A percentile compares a stretch with the other conserved stretches of the same genome.
These are phyloP conservation scores for Tichodroma muraria DNA, from an alignment of 2,113 vertebrate genomes.

Conservation along the genomic window DNA sequence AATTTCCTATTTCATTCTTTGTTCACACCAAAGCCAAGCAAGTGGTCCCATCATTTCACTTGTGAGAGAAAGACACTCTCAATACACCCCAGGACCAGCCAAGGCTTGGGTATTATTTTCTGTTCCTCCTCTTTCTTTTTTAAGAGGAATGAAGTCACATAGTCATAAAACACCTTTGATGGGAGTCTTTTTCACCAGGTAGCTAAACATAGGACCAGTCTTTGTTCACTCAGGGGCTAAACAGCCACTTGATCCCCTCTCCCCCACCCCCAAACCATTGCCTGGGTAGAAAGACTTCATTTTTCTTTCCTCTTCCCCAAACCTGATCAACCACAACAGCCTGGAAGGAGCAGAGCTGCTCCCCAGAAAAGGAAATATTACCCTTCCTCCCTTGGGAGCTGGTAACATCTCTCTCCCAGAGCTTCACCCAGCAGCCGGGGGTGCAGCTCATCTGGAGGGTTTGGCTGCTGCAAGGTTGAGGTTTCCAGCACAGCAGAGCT, in stretches of 20 bases:
- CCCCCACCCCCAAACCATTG: neutral
- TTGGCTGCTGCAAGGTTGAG: neutral
- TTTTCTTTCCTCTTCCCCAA: neutral
- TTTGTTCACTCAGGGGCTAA: fast-evolving
- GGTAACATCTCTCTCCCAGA: fast-evolving
- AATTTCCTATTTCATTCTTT: conserved; percentile 13
- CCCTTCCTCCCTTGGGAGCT: neutral
- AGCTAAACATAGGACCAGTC: neutral
- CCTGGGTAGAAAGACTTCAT: neutral
- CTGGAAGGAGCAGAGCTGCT: neutral
- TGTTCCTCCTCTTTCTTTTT: neutral
- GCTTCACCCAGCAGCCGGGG: neutral
- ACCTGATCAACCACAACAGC: neutral
- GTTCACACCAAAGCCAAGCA: neutral
- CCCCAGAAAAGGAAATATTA: neutral
- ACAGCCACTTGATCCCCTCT: neutral
- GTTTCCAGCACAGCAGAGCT: neutral
- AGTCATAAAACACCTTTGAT: neutral
- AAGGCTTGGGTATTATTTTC: neutral
- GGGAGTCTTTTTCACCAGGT: neutral
- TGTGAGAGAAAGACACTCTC: neutral
- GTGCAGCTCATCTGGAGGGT: fast-evolving
- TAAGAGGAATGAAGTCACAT: neutral
- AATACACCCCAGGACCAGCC: neutral
- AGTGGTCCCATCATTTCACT: neutral